Evolutionary conservation across 2,888 invertebrate genomes (phyloP).

Genomic region (Tridacna crocea): DNA sequence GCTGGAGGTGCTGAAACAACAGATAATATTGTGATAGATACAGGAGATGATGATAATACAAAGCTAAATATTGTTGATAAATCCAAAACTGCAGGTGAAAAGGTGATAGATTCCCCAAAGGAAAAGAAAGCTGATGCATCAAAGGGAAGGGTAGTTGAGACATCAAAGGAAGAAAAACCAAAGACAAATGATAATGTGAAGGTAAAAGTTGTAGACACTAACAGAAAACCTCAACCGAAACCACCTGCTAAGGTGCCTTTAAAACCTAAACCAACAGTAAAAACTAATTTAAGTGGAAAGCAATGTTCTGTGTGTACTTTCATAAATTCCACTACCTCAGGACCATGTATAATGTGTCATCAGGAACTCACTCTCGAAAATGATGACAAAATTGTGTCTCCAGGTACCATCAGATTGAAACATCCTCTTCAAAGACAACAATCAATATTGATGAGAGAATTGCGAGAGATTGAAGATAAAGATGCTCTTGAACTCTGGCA

Average conservation of each 20-base stretch:
- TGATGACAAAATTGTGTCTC: constrained; percentile 47
- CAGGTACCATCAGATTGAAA: constrained; percentile 47
- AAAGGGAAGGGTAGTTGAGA: neutral
- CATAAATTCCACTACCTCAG: constrained; percentile 60
- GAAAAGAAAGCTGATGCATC: constrained; percentile 2
- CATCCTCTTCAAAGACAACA: constrained; percentile 84
- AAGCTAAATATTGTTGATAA: neutral
- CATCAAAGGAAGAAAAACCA: constrained; percentile 5
- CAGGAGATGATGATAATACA: constrained; percentile 1
- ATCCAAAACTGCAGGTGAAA: neutral
- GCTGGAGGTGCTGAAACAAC: neutral
- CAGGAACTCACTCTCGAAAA: constrained; percentile 27
- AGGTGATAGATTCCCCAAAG: neutral
- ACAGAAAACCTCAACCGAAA: neutral
- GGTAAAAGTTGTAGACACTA: neutral
- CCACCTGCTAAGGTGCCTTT: neutral
- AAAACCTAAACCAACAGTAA: constrained; percentile 21
- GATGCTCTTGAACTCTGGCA: constrained; percentile 96
- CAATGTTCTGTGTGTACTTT: constrained; percentile 72
- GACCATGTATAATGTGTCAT: constrained; percentile 67
- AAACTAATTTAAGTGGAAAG: constrained; percentile 19
- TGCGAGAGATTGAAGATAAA: constrained; percentile 91
- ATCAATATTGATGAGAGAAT: constrained; percentile 92
- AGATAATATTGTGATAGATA: constrained; percentile 33
- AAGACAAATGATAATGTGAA: neutral